phyloP scores from a whole-genome alignment of 2,113 vertebrate species.

The Lanius collurio region DNA sequence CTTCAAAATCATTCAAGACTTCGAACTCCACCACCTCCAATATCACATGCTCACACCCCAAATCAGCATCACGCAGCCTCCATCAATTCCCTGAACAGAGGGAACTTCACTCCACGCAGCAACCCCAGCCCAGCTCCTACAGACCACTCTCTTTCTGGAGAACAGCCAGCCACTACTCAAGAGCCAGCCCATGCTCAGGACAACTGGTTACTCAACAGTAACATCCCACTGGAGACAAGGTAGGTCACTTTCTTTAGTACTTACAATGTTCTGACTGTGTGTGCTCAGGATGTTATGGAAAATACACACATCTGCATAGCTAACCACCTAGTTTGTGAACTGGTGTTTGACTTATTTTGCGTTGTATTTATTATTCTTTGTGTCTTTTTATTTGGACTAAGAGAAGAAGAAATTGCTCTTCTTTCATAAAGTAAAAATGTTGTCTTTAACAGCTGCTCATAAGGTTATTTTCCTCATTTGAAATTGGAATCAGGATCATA shows the following conservation, averaged over 20 bases:
- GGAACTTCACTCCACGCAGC: conserved; percentile 93
- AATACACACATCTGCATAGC: not conserved
- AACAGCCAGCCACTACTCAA: conserved; percentile 81
- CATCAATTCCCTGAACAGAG: conserved; percentile 90
- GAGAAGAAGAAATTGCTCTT: conserved; percentile 26
- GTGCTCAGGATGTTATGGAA: not conserved
- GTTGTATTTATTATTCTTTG: not conserved
- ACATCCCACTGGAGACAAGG: conserved; percentile 98
- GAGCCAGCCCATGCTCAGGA: conserved; percentile 89
- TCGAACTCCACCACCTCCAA: conserved; percentile 89
- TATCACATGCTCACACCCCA: conserved; percentile 90
- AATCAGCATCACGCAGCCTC: conserved; percentile 92
- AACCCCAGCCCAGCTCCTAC: conserved; percentile 95
- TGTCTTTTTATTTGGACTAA: not conserved
- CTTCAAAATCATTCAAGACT: conserved; percentile 93
- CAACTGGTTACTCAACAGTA: conserved; percentile 99
- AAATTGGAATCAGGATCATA: not conserved
- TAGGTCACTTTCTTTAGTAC: conserved; percentile 43
- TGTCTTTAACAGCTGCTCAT: not conserved
- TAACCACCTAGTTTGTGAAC: not conserved
- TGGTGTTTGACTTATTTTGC: not conserved
- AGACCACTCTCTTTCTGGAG: conserved; percentile 89
- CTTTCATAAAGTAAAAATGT: not conserved
- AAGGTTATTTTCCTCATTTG: conserved; percentile 27
- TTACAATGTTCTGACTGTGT: not conserved